A percentile compares a stretch with the other conserved stretches of the same genome.
These are phyloP conservation scores for Lacanobia wlatinum DNA, from an alignment of 2,888 invertebrate species.

Conservation along the genomic window DNA sequence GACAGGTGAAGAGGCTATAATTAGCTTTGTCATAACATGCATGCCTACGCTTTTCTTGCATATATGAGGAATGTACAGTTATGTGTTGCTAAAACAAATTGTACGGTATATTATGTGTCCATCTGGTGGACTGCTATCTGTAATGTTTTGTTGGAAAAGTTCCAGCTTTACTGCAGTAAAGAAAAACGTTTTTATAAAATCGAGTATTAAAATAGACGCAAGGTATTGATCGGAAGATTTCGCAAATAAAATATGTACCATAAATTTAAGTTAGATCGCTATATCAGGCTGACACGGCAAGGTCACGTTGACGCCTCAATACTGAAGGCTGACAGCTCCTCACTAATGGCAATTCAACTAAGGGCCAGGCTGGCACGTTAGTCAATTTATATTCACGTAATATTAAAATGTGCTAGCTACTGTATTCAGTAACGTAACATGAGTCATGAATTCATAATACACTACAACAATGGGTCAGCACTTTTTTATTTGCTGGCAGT, in stretches of 20 bases:
- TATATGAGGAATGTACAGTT: constrained; percentile 24
- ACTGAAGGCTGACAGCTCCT: constrained; percentile 47
- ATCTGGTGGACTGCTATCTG: constrained; percentile 34
- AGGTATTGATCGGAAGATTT: constrained; percentile 51
- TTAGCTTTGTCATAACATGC: constrained; percentile 61
- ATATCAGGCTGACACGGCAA: constrained; percentile 68
- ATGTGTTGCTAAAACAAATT: constrained; percentile 29
- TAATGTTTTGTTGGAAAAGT: constrained; percentile 34
- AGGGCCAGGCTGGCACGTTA: constrained; percentile 45
- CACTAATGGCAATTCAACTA: constrained; percentile 56
- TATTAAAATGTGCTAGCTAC: constrained; percentile 35
- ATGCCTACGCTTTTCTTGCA: constrained; percentile 28
- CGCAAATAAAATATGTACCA: constrained; percentile 57
- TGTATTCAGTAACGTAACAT: constrained; percentile 36
- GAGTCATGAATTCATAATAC: constrained; percentile 31
- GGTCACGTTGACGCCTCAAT: constrained; percentile 65
- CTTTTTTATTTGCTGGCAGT: constrained; percentile 10
- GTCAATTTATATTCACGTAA: constrained; percentile 44
- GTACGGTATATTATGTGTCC: constrained; percentile 17
- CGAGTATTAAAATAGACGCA: constrained; percentile 7
- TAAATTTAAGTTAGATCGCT: constrained; percentile 55
- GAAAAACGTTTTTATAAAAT: constrained; percentile 2
- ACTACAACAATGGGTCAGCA: constrained; percentile 27
- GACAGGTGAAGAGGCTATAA: constrained; percentile 61
- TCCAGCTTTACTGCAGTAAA: constrained; percentile 35